Evolutionary conservation across 2,888 invertebrate species (phyloP), one percentile per base, ranked within the genome.

Genomic region (Molorchus minor): DNA sequence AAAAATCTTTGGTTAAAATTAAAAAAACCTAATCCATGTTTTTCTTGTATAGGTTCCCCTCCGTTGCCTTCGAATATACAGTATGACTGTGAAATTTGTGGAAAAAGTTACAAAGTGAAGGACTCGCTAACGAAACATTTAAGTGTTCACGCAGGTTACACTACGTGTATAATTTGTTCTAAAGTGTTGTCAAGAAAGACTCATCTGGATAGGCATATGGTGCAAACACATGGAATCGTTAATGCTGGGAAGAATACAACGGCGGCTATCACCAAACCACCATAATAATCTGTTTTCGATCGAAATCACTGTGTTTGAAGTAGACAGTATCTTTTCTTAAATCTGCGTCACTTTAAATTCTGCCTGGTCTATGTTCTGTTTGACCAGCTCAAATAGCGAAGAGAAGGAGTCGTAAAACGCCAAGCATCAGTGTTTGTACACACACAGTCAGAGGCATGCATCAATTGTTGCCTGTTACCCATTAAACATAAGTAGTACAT

Each of bases 131-230:
- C 57, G 3, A 60, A 61, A 55, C 65, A 65, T 54, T 58, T 60
- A 36, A 54, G 64, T 16, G 65, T 69, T 1, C 71, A 71, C 58
- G 51, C 59, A 8, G 67, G 69, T 16, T 59, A 62, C 12, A 71
- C 71, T 12, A 63, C 64, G 49, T 71, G 71, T 56, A 57, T 61
- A 20, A 66, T 71, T 49, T 71, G 71, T 54, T 61, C 57, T 16
- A 62, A 55, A 29, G 62, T 68, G n/a, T 61, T 69, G 12, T 71
- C 71, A n/a, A 62, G 71, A 60, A 69, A 62, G 44, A 64, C 65
- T 33, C 65, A 71, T 49, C 60, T 71, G 47, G 61, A 67, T 55
- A 61, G 65, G 51, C 71, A 71, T 25, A 56, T 63, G 57, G 19
- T 51, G 21, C 45, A 45, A 25, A 49, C 49, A 7, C 49, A 49